Conservation (phyloP, 2,113 vertebrate genomes). For the Acanthisitta chloris region DNA sequence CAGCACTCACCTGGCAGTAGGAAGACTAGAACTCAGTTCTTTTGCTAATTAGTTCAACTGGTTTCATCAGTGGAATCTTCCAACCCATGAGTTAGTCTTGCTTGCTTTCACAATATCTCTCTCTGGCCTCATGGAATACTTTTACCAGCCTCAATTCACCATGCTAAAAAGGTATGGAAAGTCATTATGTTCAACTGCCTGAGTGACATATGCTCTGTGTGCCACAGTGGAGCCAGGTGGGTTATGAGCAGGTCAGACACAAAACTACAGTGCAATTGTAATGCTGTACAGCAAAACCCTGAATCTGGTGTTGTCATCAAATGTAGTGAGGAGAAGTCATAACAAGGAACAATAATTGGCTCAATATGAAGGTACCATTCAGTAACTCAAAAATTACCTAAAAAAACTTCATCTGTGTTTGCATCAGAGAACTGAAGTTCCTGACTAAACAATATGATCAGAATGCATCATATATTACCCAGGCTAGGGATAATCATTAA, state of each 20-base stretch:
- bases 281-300: neutral
- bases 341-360: neutral
- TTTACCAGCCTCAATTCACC: neutral
- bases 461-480: neutral
- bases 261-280: neutral
- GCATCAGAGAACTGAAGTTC: neutral
- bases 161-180: neutral
- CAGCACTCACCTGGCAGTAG: neutral
- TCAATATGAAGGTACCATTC: neutral
- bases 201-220: neutral
- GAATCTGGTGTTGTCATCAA: neutral
- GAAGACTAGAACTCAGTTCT: neutral
- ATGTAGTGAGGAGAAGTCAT: neutral
- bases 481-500: neutral
- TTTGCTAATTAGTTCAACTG: neutral
- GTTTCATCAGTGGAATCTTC: neutral
- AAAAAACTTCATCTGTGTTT: neutral
- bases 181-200: neutral
- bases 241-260: too few species aligned
- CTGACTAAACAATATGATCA: neutral
- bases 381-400: neutral
- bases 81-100: neutral
- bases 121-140: neutral
- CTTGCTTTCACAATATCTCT: neutral
- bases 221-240: rapidly evolving